Percentiles rank a stretch among this genome's conserved stretches.
phyloP scores from a whole-genome alignment of 2,888 invertebrate genomes.

The Chymomyza procnemis region DNA sequence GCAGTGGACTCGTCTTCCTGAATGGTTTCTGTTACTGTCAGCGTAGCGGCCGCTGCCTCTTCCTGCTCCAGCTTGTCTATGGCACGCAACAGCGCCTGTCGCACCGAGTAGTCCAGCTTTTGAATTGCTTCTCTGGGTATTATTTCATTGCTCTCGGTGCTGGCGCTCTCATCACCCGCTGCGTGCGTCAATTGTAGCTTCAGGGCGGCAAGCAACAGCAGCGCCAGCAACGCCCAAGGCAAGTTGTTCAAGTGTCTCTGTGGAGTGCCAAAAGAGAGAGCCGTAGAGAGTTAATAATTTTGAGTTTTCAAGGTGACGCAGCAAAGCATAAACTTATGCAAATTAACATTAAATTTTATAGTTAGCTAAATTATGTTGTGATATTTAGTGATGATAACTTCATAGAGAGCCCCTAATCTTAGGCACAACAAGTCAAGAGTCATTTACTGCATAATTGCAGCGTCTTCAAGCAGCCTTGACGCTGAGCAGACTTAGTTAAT shows the following conservation, averaged over 20 bases:
- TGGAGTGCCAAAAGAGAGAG: neutral
- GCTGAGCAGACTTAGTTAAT: neutral
- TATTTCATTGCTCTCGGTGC: constrained; percentile 77
- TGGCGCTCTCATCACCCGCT: constrained; percentile 54
- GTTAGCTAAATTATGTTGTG: constrained; percentile 16
- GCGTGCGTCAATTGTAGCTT: constrained; percentile 49
- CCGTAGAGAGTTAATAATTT: constrained; percentile 23
- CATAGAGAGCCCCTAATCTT: constrained; percentile 3
- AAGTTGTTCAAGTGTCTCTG: constrained; percentile 59
- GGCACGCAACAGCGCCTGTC: constrained; percentile 87
- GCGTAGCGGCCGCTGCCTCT: constrained; percentile 76
- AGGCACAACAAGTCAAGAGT: neutral
- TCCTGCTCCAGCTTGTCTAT: constrained; percentile 87
- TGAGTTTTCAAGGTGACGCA: constrained; percentile 2
- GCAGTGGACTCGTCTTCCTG: constrained; percentile 31
- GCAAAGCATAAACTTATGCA: constrained; percentile 15
- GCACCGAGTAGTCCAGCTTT: constrained; percentile 84
- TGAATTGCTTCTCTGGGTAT: constrained; percentile 80
- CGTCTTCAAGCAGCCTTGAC: neutral
- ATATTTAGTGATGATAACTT: constrained; percentile 28
- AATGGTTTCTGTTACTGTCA: constrained; percentile 39
- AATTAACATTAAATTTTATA: constrained; percentile 16
- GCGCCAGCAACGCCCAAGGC: constrained; percentile 58
- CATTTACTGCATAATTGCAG: neutral
- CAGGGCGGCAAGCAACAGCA: constrained; percentile 55